Evolutionary conservation across 2,888 invertebrate species (phyloP).

Genomic region (Gymnocheta viridis): DNA sequence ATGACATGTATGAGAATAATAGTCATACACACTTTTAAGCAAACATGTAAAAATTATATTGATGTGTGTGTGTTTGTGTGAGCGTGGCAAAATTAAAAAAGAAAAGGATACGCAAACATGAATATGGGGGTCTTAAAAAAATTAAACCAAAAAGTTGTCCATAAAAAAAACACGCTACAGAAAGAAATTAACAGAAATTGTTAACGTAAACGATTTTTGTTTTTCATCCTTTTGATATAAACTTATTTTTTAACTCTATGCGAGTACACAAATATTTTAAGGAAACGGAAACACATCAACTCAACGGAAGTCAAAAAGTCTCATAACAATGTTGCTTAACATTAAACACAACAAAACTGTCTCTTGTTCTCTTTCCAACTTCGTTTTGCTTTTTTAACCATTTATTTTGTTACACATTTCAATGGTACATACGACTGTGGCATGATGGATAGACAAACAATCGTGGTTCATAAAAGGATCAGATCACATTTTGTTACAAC

Average conservation of each 20-base stretch:
- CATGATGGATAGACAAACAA: conserved; percentile 45
- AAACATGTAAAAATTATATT: neutral
- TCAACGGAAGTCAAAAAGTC: conserved; percentile 80
- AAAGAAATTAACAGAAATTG: conserved; percentile 70
- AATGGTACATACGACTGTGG: neutral
- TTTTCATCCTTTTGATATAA: conserved; percentile 24
- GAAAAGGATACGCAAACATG: conserved; percentile 52
- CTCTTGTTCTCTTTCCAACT: conserved; percentile 63
- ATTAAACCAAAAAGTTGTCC: conserved; percentile 1
- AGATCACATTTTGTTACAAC: conserved; percentile 72
- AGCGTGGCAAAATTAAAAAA: conserved; percentile 1
- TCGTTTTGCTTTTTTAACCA: conserved; percentile 33
- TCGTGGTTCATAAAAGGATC: conserved; percentile 47
- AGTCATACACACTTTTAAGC: conserved; percentile 2
- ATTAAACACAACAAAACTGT: conserved; percentile 62
- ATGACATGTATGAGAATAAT: conserved; percentile 8
- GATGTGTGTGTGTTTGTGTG: neutral
- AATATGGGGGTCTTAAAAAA: conserved; percentile 16
- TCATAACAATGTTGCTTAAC: conserved; percentile 77
- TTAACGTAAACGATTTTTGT: conserved; percentile 72
- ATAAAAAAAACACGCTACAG: neutral
- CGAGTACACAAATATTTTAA: conserved; percentile 73
- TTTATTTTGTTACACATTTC: conserved; percentile 7
- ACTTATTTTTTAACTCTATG: conserved; percentile 61
- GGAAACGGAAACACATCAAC: conserved; percentile 81